Evolutionary conservation across 2,113 vertebrate genomes (phyloP).

Genomic region (Chaenogobius annularis): DNA sequence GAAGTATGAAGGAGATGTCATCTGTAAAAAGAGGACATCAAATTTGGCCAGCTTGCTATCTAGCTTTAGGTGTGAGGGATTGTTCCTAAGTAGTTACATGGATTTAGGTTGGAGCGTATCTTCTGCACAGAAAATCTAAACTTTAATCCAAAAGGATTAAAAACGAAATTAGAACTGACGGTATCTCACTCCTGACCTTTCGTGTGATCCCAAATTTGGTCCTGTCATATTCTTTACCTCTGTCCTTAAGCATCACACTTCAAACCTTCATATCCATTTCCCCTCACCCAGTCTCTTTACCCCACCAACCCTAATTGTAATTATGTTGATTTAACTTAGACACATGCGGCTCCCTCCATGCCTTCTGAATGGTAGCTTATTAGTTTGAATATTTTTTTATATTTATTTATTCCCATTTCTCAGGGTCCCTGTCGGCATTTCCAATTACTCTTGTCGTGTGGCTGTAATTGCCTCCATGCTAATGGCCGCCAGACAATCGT

Average conservation of each 20-base stretch:
- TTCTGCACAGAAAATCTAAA: slow-evolving; percentile 14
- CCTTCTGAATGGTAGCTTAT: slow-evolving; percentile 91
- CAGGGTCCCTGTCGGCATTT: slow-evolving; percentile 99
- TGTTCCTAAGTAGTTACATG: slow-evolving; percentile 8
- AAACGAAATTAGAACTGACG: background rate
- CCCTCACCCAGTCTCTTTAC: slow-evolving; percentile 66
- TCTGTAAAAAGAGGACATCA: slow-evolving; percentile 6
- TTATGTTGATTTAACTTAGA: slow-evolving; percentile 99
- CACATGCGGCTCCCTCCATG: slow-evolving; percentile 74
- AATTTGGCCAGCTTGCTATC: background rate
- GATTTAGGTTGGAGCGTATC: slow-evolving; percentile 14
- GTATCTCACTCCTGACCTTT: slow-evolving; percentile 31
- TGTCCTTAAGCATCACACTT: slow-evolving; percentile 48
- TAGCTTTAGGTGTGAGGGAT: slow-evolving; percentile 1
- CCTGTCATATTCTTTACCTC: slow-evolving; percentile 45
- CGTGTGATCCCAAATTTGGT: slow-evolving; percentile 49
- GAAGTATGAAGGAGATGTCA: slow-evolving; percentile 17
- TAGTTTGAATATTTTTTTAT: slow-evolving; percentile 92
- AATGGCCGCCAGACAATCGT: slow-evolving; percentile 99
- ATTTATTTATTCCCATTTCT: slow-evolving; percentile 99
- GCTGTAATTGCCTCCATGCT: slow-evolving; percentile 99
- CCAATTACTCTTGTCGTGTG: slow-evolving; percentile 99
- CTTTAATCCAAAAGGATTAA: slow-evolving; percentile 18
- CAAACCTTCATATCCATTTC: slow-evolving; percentile 62
- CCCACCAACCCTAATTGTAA: slow-evolving; percentile 92